Evolutionary conservation across 2,888 invertebrate genomes (phyloP).

Genomic region (Drosophila dives): DNA sequence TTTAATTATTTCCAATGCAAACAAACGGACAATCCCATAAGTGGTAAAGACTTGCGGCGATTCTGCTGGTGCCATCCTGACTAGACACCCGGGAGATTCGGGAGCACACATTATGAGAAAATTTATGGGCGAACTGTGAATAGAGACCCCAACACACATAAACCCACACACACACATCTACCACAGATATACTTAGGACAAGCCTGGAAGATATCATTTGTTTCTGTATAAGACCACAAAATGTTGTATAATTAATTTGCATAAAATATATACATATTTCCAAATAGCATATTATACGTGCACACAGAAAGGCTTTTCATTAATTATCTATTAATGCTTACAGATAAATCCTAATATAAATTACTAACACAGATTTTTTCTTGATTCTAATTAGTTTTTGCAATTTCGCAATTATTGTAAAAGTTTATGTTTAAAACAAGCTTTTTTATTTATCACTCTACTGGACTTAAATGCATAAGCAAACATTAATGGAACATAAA

Average conservation of each 20-base stretch:
- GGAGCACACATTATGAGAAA: slow-evolving; percentile 10
- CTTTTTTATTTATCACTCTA: not conserved
- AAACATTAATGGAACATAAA: not conserved
- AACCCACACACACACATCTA: not conserved
- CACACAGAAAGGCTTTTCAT: slow-evolving; percentile 2
- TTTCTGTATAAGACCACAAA: slow-evolving; percentile 24
- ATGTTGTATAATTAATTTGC: slow-evolving; percentile 9
- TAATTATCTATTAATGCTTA: slow-evolving; percentile 26
- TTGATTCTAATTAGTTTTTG: not conserved
- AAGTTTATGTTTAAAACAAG: not conserved
- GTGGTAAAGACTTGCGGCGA: slow-evolving; percentile 18
- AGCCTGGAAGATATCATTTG: slow-evolving; percentile 26
- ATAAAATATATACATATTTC: slow-evolving; percentile 2
- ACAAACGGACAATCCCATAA: slow-evolving; percentile 25
- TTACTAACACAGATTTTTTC: not conserved
- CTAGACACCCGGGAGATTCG: slow-evolving; percentile 23
- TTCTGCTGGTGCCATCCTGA: slow-evolving; percentile 53
- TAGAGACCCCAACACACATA: slow-evolving; percentile 10
- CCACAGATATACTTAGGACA: not conserved
- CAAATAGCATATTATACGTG: slow-evolving; percentile 9
- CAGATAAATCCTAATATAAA: not conserved
- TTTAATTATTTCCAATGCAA: slow-evolving; percentile 63
- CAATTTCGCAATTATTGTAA: not conserved
- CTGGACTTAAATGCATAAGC: not conserved
- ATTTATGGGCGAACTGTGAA: slow-evolving; percentile 25